Percentiles rank a stretch among this genome's conserved stretches.
Conservation (phyloP, 2,888 invertebrate species). For the Ariolimax columbianus region DNA sequence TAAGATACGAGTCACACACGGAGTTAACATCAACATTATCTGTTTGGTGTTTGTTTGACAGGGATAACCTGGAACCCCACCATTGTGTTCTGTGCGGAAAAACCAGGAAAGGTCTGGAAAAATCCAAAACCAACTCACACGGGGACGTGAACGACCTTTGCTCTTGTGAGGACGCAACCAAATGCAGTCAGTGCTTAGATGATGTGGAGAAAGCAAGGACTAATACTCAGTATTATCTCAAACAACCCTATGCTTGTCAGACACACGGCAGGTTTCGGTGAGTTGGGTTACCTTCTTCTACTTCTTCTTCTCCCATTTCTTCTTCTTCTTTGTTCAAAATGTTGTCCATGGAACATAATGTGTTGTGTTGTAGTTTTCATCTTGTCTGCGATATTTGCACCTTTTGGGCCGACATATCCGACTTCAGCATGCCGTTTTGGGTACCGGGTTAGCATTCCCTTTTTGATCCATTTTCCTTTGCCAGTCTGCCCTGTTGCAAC, state of each 20-base stretch:
- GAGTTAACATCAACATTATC: background rate
- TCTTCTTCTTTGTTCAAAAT: too few relatives aligned
- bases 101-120: conserved; percentile 63
- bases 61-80: conserved; percentile 64
- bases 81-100: conserved; percentile 72
- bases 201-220: conserved; percentile 64
- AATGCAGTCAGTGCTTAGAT: conserved; percentile 68
- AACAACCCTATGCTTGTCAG: conserved; percentile 65
- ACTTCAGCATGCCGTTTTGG: too few relatives aligned
- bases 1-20: too few relatives aligned
- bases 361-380: too few relatives aligned
- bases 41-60: conserved; percentile 34
- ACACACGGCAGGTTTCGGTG: conserved; percentile 71
- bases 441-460: too few relatives aligned
- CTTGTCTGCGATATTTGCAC: too few relatives aligned
- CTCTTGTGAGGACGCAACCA: conserved; percentile 68
- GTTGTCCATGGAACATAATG: too few relatives aligned
- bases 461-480: too few relatives aligned
- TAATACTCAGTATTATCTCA: conserved; percentile 45
- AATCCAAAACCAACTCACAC: conserved; percentile 53
- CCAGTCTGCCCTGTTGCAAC: too few relatives aligned
- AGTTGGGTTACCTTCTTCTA: background rate
- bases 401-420: too few relatives aligned
- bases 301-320: too few relatives aligned
- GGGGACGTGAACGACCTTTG: conserved; percentile 58